These are phyloP conservation scores for Coryphaenoides rupestris DNA, from an alignment of 2,113 vertebrate species.

Conservation along the genomic window DNA sequence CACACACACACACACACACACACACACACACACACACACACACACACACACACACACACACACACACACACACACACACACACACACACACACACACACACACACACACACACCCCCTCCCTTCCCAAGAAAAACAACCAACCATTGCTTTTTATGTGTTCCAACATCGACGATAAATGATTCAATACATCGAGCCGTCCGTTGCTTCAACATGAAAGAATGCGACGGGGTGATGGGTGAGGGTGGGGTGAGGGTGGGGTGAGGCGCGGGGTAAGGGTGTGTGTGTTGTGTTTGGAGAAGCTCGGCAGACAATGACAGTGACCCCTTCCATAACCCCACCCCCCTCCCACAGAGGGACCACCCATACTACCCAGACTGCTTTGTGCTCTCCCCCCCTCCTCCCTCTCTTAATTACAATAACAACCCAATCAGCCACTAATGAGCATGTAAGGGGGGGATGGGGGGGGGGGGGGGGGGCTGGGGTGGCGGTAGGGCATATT, in stretches of 20 bases:
- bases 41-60: too few relatives aligned
- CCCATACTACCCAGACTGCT: slow-evolving; percentile 48
- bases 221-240: neutral
- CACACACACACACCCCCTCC: too few relatives aligned
- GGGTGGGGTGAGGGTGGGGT: neutral
- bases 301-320: slow-evolving; percentile 45
- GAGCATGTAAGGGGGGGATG: slow-evolving; percentile 21
- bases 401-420: slow-evolving; percentile 62
- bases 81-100: too few relatives aligned
- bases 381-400: slow-evolving; percentile 43
- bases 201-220: neutral
- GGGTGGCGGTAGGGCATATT: neutral
- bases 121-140: too few relatives aligned
- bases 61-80: too few relatives aligned
- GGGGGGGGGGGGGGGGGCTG: neutral
- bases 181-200: neutral
- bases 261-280: neutral
- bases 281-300: neutral
- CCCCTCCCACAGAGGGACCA: slow-evolving; percentile 48
- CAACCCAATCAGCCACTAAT: slow-evolving; percentile 59
- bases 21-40: too few relatives aligned
- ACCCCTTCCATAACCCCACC: slow-evolving; percentile 21
- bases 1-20: too few relatives aligned
- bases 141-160: too few relatives aligned
- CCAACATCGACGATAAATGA: too few relatives aligned